Evolutionary conservation across 2,797 vertebrate genomes (phyloP).

Genomic region (Masticophis lateralis): DNA sequence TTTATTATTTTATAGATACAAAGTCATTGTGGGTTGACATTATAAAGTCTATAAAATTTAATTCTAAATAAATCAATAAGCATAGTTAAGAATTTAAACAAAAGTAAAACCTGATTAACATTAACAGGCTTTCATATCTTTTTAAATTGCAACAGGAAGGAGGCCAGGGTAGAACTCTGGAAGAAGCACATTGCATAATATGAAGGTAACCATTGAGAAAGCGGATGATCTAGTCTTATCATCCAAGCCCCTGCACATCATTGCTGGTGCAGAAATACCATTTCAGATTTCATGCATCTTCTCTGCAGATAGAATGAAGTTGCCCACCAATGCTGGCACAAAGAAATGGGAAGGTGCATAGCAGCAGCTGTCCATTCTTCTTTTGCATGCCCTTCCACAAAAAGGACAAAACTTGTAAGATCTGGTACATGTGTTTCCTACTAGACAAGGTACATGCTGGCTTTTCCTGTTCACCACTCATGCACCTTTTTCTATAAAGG

Average conservation of each 20-base stretch:
- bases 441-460: neutral
- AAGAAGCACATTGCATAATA: neutral
- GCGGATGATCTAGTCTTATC: neutral
- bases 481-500: neutral
- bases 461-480: neutral
- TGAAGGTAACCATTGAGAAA: neutral
- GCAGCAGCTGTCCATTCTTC: neutral
- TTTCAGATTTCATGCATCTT: neutral
- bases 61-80: neutral
- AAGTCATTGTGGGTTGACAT: neutral
- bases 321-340: neutral
- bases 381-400: neutral
- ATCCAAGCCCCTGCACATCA: neutral
- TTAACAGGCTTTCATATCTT: neutral
- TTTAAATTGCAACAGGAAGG: neutral
- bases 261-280: neutral
- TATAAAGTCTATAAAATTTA: neutral
- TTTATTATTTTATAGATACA: neutral
- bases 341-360: neutral
- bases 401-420: neutral
- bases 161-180: neutral
- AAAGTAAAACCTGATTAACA: neutral
- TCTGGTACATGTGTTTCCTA: neutral
- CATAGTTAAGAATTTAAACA: neutral
- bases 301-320: neutral